Evolutionary conservation across 2,797 vertebrate genomes (phyloP).

Genomic region (Oryzias sinensis): DNA sequence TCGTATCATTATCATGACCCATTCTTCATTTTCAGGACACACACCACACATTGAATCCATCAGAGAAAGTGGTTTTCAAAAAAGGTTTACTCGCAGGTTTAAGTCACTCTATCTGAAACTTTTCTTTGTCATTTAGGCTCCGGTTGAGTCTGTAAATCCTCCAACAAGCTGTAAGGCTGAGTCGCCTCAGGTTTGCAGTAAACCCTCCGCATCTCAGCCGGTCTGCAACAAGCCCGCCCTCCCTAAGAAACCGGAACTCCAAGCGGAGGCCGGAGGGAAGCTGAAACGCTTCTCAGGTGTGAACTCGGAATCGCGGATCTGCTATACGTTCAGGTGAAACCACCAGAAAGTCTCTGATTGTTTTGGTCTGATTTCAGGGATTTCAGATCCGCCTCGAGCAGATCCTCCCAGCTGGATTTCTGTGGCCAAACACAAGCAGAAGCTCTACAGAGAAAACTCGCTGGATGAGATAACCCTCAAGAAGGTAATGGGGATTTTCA

Average conservation of each 20-base stretch:
- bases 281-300: constrained; percentile 53
- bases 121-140: constrained; percentile 29
- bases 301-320: not conserved
- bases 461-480: constrained; percentile 65
- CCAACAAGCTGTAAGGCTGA: constrained; percentile 33
- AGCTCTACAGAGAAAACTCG: constrained; percentile 74
- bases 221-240: constrained; percentile 54
- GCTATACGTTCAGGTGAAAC: not conserved
- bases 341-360: not conserved
- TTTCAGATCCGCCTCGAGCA: constrained; percentile 54
- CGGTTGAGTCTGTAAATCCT: constrained; percentile 24
- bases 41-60: too few relatives aligned
- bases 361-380: constrained; percentile 5
- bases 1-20: too few relatives aligned
- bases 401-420: constrained; percentile 83
- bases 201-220: constrained; percentile 37
- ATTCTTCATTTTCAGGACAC: too few relatives aligned
- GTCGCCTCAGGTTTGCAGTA: constrained; percentile 26
- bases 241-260: constrained; percentile 59
- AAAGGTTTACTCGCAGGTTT: not conserved
- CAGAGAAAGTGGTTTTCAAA: too few relatives aligned
- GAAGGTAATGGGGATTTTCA: constrained; percentile 46
- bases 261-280: constrained; percentile 65
- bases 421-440: constrained; percentile 85
- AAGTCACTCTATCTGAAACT: not conserved